Conservation (phyloP, 2,797 vertebrate genomes). For the Gouania willdenowi region DNA sequence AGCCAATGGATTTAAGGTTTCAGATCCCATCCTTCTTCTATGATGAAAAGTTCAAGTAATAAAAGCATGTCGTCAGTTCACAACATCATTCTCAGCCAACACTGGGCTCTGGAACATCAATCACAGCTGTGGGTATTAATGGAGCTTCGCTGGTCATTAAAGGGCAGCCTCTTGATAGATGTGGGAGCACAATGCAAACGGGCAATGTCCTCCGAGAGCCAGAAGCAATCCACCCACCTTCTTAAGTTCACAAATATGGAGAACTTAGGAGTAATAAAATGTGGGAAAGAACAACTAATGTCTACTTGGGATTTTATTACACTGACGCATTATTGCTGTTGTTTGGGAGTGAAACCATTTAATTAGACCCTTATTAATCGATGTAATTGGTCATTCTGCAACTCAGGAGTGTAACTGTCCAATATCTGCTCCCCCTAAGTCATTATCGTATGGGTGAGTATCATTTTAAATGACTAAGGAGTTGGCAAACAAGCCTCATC, state of each 20-base stretch:
- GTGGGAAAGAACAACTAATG: constrained; percentile 11
- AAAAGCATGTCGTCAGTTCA: constrained; percentile 37
- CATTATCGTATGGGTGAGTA: constrained; percentile 49
- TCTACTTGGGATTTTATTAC: constrained; percentile 26
- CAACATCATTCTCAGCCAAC: constrained; percentile 42
- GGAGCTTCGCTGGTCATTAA: constrained; percentile 64
- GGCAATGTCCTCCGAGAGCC: constrained; percentile 42
- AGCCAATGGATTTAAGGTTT: no score
- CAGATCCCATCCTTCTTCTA: constrained; percentile 29
- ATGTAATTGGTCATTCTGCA: constrained; percentile 57
- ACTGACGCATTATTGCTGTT: constrained; percentile 21
- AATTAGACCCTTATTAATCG: constrained; percentile 64
- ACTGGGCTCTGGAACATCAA: constrained; percentile 55
- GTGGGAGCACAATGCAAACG: constrained; percentile 54
- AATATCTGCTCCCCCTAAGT: constrained; percentile 46
- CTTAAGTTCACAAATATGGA: constrained; percentile 26
- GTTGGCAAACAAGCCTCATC: no score
- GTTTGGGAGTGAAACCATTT: constrained; percentile 33
- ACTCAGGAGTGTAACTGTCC: constrained; percentile 49
- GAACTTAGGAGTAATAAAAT: constrained; percentile 36
- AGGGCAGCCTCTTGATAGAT: constrained; percentile 61
- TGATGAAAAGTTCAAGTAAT: constrained; percentile 40
- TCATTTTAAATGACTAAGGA: constrained; percentile 44
- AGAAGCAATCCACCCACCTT: constrained; percentile 27
- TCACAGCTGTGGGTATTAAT: constrained; percentile 64